Evolutionary conservation across 2,797 vertebrate species (phyloP).

Genomic region (Spinus olivaceus): DNA sequence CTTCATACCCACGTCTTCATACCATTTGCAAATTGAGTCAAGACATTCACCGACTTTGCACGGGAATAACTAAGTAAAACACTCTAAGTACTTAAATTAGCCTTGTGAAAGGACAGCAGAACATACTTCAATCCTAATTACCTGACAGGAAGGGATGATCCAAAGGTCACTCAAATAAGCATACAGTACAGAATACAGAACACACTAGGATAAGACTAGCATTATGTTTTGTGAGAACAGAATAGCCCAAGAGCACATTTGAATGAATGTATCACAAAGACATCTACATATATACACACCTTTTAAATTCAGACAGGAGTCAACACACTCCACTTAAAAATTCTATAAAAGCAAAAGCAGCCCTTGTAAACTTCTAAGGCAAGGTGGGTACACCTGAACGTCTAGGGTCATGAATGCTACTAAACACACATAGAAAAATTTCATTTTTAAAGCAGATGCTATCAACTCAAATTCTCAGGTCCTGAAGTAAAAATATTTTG

Average conservation of each 20-base stretch:
- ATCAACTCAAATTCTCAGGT: background rate
- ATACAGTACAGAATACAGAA: background rate
- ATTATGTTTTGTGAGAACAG: background rate
- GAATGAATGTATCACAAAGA: background rate
- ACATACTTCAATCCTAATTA: background rate
- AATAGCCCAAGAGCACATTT: background rate
- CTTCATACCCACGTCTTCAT: background rate
- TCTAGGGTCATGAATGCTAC: background rate
- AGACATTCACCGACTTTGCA: background rate
- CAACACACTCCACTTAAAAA: background rate
- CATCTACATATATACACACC: background rate
- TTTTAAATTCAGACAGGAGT: background rate
- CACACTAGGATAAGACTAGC: background rate
- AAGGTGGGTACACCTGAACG: rapidly evolving
- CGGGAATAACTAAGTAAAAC: background rate
- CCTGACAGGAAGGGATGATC: background rate
- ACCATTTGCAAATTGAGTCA: background rate
- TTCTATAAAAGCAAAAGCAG: background rate
- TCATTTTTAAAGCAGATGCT: background rate
- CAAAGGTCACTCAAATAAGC: background rate
- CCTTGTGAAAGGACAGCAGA: background rate
- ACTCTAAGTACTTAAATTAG: background rate
- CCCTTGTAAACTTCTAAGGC: background rate
- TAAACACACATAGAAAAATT: background rate
- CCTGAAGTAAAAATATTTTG: background rate